Evolutionary conservation across 2,797 vertebrate genomes (phyloP), one percentile per base, ranked within the genome.

Genomic region (Smutsia temminckii): DNA sequence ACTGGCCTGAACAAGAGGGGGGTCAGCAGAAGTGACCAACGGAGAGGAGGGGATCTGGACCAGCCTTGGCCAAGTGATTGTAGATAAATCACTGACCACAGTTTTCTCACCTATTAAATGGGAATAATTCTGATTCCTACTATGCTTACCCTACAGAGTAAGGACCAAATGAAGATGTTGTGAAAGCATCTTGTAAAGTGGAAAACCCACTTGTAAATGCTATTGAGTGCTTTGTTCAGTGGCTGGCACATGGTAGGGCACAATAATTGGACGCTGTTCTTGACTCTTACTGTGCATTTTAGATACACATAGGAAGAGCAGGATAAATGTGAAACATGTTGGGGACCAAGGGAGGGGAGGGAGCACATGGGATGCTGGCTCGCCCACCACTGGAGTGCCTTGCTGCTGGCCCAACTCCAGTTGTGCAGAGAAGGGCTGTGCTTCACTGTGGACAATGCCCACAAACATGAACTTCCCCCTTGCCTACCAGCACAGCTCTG

Each of bases 191-290:
- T 21, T 37, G 17, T 12, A 49, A 21, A 51, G 53, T 17, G 20
- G 83, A 37, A 59, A 68, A 51, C 8, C 6, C 53, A 34, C 9
- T 4, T 13, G 34, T 34, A 8, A 64, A 59, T 79, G 46, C 32
- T 37, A 7, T 2, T 11, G 53, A 20, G 20, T 1, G 32, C 51
- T 55, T 6, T 17, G 37, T 32, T 4, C 25, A 0, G 6, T 2
- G 7, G 27, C 17, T 17, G 40, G 29, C 29, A 61, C 81, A 32
- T 10, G 16, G 23, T 3, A 32, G n/a, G 71, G 20, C 18, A 16
- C 53, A 61, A 29, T 23, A 9, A 32, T 1, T 34, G 64, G 49
- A 21, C 34, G 14, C 25, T 66, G 27, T 42, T 79, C 66, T 32
- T 40, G 11, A 29, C 29, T 74, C 6, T 37, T 34, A 11, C 2